These are phyloP conservation scores for Xiphophorus birchmanni DNA, from an alignment of 2,797 vertebrate species.

Conservation along the genomic window DNA sequence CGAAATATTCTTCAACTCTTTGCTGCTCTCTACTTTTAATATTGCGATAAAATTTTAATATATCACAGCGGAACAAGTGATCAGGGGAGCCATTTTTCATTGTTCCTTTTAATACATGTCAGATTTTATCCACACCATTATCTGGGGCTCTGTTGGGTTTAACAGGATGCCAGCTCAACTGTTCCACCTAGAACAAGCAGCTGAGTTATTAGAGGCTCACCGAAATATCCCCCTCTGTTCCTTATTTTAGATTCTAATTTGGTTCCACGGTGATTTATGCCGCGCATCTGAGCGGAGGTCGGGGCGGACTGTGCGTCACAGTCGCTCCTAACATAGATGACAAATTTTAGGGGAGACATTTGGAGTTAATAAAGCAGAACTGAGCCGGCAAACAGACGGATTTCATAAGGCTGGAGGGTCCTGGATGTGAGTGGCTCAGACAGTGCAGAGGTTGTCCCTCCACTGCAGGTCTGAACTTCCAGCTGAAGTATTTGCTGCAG, in stretches of 20 bases:
- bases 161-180: slow-evolving; percentile 52
- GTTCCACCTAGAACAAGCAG: slow-evolving; percentile 61
- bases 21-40: background rate
- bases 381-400: slow-evolving; percentile 36
- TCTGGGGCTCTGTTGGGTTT: slow-evolving; percentile 41
- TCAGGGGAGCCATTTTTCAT: background rate
- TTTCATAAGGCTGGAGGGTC: slow-evolving; percentile 50
- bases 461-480: slow-evolving; percentile 38
- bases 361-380: slow-evolving; percentile 71
- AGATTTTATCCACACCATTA: slow-evolving; percentile 25
- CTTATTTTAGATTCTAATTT: slow-evolving; percentile 80
- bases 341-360: slow-evolving; percentile 55
- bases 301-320: slow-evolving; percentile 61
- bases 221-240: slow-evolving; percentile 71
- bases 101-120: slow-evolving; percentile 10
- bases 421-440: slow-evolving; percentile 10
- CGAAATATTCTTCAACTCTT: background rate
- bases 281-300: slow-evolving; percentile 63
- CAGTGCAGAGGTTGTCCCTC: slow-evolving; percentile 14
- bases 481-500: slow-evolving; percentile 35
- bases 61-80: background rate
- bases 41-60: background rate
- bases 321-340: slow-evolving; percentile 66
- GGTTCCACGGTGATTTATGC: slow-evolving; percentile 77
- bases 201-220: slow-evolving; percentile 64